These are phyloP conservation scores for Tipula unca DNA, from an alignment of 2,888 invertebrate species.

Conservation along the genomic window DNA sequence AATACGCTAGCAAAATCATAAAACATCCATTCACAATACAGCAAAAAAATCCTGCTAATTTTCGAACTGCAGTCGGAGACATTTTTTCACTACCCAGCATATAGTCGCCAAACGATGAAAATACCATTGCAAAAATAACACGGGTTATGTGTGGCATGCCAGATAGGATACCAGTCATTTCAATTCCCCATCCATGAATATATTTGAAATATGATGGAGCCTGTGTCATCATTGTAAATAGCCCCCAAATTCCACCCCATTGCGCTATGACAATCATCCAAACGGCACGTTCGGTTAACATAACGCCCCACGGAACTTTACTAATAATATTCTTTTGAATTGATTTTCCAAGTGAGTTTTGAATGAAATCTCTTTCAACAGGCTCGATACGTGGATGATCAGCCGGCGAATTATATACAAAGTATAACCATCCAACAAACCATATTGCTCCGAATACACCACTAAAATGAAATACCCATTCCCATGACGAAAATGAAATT, in stretches of 20 bases:
- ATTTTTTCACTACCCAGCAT: constrained; percentile 48
- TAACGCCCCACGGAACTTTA: constrained; percentile 53
- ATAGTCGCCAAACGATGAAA: constrained; percentile 51
- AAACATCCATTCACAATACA: constrained; percentile 28
- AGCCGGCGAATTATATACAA: constrained; percentile 55
- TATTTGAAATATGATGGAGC: constrained; percentile 61
- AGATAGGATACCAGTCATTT: constrained; percentile 53
- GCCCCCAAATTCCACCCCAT: constrained; percentile 59
- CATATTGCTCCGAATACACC: constrained; percentile 54
- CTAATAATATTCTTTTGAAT: constrained; percentile 29
- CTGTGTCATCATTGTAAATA: constrained; percentile 60
- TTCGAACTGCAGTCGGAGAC: constrained; percentile 53
- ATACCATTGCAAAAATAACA: constrained; percentile 49
- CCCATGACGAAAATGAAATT: constrained; percentile 58
- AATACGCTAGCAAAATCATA: constrained; percentile 44
- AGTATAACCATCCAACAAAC: constrained; percentile 53
- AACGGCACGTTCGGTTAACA: constrained; percentile 51
- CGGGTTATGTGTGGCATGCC: constrained; percentile 54
- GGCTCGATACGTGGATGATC: constrained; percentile 56
- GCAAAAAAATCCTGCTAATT: constrained; percentile 52
- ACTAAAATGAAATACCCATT: constrained; percentile 60
- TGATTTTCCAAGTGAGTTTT: constrained; percentile 46
- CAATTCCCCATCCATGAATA: constrained; percentile 59
- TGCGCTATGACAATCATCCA: constrained; percentile 58
- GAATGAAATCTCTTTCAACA: constrained; percentile 50